Percentiles rank a stretch among this genome's conserved stretches.
Evolutionary conservation across 2,797 vertebrate genomes (phyloP).

Genomic region (Rhabdophis nuchalis): DNA sequence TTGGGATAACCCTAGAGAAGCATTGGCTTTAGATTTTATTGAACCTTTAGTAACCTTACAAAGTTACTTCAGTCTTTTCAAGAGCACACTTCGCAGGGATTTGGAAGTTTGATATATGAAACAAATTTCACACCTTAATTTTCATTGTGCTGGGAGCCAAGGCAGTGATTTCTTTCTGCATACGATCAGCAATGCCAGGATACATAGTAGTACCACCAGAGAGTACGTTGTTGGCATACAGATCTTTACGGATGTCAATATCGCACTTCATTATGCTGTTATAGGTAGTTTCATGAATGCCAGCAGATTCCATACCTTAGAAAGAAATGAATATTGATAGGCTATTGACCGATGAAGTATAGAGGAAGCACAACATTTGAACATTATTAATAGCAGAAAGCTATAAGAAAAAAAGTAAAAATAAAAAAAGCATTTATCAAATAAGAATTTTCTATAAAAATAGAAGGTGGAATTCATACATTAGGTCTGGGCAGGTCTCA

Average conservation of each 20-base stretch:
- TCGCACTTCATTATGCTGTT: slow-evolving; percentile 99
- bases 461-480: not conserved
- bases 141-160: slow-evolving; percentile 95
- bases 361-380: not conserved
- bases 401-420: not conserved
- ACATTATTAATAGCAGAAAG: not conserved
- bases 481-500: not conserved
- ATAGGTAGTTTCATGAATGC: slow-evolving; percentile 98
- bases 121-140: slow-evolving; percentile 83
- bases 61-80: not conserved
- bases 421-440: not conserved
- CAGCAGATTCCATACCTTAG: slow-evolving; percentile 98
- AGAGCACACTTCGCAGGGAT: not conserved
- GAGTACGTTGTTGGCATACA: slow-evolving; percentile 92
- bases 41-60: not conserved
- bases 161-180: slow-evolving; percentile 95
- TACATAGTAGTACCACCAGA: slow-evolving; percentile 94
- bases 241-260: slow-evolving; percentile 93
- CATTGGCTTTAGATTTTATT: not conserved
- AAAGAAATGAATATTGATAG: slow-evolving; percentile 9
- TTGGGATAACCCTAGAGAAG: not conserved
- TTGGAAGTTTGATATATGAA: not conserved
- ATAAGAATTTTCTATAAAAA: not conserved
- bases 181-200: slow-evolving; percentile 91
- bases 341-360: not conserved